Evolutionary conservation across 2,113 vertebrate species (phyloP).

Genomic region (Catharus fuscescens): DNA sequence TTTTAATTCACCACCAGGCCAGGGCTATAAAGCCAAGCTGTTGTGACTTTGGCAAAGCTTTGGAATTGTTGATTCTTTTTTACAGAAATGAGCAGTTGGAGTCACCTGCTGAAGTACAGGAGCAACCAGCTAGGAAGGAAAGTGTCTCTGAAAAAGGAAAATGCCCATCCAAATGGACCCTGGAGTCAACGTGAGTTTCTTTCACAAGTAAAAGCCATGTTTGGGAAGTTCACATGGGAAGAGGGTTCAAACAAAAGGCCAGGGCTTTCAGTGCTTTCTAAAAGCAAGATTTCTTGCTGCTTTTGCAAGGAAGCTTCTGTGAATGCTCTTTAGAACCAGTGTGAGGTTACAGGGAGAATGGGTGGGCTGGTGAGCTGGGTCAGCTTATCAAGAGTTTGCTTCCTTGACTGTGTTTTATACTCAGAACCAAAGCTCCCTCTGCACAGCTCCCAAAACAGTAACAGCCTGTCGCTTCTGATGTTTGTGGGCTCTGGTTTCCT

Average conservation of each 20-base stretch:
- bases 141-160: slow-evolving; percentile 84
- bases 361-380: neutral
- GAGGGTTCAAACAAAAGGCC: neutral
- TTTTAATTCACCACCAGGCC: neutral
- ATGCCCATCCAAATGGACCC: slow-evolving; percentile 33
- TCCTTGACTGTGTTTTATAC: neutral
- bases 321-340: neutral
- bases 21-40: neutral
- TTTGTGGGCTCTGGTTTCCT: neutral
- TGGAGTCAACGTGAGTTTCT: slow-evolving; percentile 65
- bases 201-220: neutral
- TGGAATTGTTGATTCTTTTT: neutral
- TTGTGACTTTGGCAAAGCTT: neutral
- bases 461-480: no score
- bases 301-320: neutral
- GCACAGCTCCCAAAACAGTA: neutral
- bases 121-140: slow-evolving; percentile 71
- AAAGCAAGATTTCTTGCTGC: neutral
- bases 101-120: slow-evolving; percentile 68
- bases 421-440: neutral
- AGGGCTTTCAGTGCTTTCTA: neutral
- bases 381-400: neutral
- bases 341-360: neutral
- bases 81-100: slow-evolving; percentile 75
- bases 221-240: neutral